Conservation (phyloP, 2,797 vertebrate genomes). For the Helostoma temminkii region DNA sequence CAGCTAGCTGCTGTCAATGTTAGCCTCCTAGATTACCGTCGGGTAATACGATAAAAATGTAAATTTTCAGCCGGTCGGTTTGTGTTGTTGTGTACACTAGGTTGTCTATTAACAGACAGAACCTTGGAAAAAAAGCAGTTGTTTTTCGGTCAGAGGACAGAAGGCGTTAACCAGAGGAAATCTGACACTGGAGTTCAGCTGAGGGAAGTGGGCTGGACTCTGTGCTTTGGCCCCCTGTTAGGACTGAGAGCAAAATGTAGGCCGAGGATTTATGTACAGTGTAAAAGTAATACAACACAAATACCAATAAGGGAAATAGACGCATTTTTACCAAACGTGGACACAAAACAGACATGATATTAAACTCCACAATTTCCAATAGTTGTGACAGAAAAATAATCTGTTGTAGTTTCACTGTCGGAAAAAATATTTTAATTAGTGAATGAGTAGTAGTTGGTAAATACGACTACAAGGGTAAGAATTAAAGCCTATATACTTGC, state of each 20-base stretch:
- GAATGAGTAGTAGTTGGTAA: too few species aligned
- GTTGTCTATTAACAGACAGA: conserved; percentile 12
- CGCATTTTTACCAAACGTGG: too few species aligned
- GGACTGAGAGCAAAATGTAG: conserved; percentile 18
- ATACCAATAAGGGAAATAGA: background rate
- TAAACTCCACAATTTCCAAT: too few species aligned
- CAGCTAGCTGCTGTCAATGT: conserved; percentile 10
- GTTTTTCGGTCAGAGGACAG: conserved; percentile 55
- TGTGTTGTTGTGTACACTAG: background rate
- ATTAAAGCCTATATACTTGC: too few species aligned
- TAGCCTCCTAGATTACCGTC: conserved; percentile 13
- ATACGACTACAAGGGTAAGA: too few species aligned
- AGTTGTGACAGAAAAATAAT: too few species aligned
- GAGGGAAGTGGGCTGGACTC: conserved; percentile 70
- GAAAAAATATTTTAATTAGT: too few species aligned
- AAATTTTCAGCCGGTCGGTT: fast-evolving
- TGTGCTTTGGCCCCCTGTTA: conserved; percentile 36
- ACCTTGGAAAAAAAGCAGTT: background rate
- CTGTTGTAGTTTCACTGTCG: too few species aligned
- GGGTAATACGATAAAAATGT: fast-evolving
- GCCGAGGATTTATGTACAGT: conserved; percentile 6
- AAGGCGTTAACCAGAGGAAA: conserved; percentile 77
- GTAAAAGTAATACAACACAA: background rate
- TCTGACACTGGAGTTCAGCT: conserved; percentile 79
- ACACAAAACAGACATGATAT: too few species aligned